Conservation (phyloP, 2,888 invertebrate genomes). For the Agrilus biguttatus region DNA sequence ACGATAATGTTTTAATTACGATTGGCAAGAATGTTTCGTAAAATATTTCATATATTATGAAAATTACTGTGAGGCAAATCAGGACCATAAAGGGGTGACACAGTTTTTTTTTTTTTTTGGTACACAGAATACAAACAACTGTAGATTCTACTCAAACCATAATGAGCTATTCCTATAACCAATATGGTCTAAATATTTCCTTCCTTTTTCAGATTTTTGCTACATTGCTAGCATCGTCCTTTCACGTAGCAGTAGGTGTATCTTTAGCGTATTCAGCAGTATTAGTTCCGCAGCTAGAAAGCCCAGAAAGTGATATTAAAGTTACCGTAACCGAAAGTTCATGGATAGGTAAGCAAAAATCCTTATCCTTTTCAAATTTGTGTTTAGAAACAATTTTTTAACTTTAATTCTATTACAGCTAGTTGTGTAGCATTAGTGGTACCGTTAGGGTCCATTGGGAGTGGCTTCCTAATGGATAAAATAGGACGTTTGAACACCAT, state of each 20-base stretch:
- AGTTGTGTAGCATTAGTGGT: constrained; percentile 41
- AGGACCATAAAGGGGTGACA: neutral
- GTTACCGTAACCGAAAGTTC: constrained; percentile 31
- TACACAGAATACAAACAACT: too few relatives aligned
- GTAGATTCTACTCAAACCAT: neutral
- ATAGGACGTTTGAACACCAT: constrained; percentile 40
- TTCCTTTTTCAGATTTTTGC: constrained; percentile 32
- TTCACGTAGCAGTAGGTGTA: constrained; percentile 44
- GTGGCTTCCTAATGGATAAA: constrained; percentile 40
- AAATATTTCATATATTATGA: neutral
- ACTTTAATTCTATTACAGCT: constrained; percentile 25
- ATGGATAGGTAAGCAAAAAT: constrained; percentile 34
- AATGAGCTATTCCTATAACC: neutral
- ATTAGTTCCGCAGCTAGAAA: constrained; percentile 35
- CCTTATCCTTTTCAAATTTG: constrained; percentile 1
- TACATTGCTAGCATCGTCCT: constrained; percentile 38
- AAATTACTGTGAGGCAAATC: neutral
- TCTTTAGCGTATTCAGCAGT: constrained; percentile 43
- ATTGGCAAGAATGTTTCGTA: too few relatives aligned
- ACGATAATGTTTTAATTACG: too few relatives aligned
- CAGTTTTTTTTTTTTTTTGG: too few relatives aligned
- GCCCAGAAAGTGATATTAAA: constrained; percentile 19
- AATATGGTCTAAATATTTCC: neutral
- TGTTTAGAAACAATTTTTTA: neutral
- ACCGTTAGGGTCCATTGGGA: constrained; percentile 37